Conservation (phyloP, 2,888 invertebrate genomes). For the Eutolmus rufibarbis region DNA sequence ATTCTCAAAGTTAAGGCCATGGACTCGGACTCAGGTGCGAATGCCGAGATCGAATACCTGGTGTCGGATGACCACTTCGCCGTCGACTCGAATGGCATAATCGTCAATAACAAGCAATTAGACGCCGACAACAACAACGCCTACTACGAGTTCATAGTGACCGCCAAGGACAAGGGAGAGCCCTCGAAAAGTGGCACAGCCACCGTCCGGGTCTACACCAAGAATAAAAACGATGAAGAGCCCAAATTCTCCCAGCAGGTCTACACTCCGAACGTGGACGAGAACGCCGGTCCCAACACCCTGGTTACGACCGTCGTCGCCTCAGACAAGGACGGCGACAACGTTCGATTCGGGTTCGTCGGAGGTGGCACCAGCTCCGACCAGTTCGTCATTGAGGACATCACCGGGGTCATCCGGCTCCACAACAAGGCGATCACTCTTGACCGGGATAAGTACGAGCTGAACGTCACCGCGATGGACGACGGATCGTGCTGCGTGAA, state of each 20-base stretch:
- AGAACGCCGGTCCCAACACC: conserved; percentile 94
- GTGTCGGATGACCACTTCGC: conserved; percentile 93
- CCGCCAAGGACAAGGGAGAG: conserved; percentile 94
- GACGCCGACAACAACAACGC: conserved; percentile 97
- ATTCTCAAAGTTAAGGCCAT: conserved; percentile 95
- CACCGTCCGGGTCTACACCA: conserved; percentile 94
- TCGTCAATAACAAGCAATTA: conserved; percentile 89
- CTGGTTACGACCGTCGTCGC: conserved; percentile 96
- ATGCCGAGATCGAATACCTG: conserved; percentile 92
- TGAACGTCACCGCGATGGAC: conserved; percentile 97
- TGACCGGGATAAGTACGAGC: conserved; percentile 91
- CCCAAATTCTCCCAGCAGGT: conserved; percentile 97
- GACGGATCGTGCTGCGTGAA: conserved; percentile 97
- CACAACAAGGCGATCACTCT: conserved; percentile 86
- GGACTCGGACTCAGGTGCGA: conserved; percentile 93
- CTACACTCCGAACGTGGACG: conserved; percentile 94
- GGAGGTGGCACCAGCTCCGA: conserved; percentile 90
- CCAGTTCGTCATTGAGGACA: conserved; percentile 94
- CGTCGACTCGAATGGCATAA: conserved; percentile 91
- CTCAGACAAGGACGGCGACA: conserved; percentile 96
- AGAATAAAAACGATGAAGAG: conserved; percentile 97
- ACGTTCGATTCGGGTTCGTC: conserved; percentile 90
- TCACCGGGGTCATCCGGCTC: conserved; percentile 90
- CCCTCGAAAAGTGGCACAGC: conserved; percentile 92
- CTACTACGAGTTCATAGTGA: conserved; percentile 93